A percentile compares a stretch with the other conserved stretches of the same genome.
Conservation (phyloP, 2,888 invertebrate species). For the Acrobasis suavella region DNA sequence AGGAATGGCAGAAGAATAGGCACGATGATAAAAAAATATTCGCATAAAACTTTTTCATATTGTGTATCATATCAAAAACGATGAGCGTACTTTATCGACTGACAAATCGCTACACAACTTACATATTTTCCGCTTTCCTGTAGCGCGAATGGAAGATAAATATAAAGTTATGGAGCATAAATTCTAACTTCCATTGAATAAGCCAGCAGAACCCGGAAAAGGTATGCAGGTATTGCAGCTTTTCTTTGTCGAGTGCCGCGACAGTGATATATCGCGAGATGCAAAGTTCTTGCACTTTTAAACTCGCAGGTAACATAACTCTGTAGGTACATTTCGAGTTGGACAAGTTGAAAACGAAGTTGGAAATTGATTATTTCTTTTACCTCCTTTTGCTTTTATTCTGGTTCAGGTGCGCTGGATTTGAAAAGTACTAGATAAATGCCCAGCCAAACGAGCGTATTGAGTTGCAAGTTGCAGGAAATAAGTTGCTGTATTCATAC, state of each 20-base stretch:
- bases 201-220: neutral
- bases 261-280: conserved; percentile 7
- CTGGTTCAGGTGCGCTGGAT: no score
- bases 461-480: no score
- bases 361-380: no score
- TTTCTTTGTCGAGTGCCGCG: neutral
- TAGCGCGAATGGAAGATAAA: neutral
- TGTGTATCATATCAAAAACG: no score
- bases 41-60: no score
- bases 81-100: neutral
- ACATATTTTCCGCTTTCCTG: neutral
- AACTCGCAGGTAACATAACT: neutral
- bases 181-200: conserved; percentile 9
- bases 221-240: conserved; percentile 2
- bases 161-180: neutral
- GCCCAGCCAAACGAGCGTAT: no score
- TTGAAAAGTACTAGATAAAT: no score
- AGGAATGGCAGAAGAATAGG: no score
- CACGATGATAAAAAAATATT: no score
- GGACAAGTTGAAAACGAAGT: no score
- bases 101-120: neutral
- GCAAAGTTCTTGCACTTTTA: conserved; percentile 8
- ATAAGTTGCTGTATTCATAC: no score
- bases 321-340: neutral
- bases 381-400: no score